Base-by-base conservation (phyloP, 2,888 invertebrate genomes). In the Miltochrista miniata region DNA sequence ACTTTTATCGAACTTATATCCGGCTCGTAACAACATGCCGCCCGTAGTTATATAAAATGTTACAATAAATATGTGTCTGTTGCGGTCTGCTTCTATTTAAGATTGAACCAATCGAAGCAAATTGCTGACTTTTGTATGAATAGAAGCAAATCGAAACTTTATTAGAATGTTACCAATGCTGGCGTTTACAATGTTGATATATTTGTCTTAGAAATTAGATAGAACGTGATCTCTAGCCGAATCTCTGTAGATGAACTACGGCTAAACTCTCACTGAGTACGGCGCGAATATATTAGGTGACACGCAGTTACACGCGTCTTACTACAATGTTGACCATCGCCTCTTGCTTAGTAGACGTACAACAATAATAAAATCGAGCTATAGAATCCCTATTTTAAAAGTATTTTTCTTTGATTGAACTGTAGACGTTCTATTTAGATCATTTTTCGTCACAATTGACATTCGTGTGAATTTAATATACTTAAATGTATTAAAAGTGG, bases 381-480 rank as follows among this genome's bases (percentile, higher is more conserved):
- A 54, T 61, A 64, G 52, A 49, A 14, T 24, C 34, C 18, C 35
- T 57, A 37, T 55, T 50, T 39, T 45, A 31, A 44, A 46, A 31
- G 48, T 35, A 61, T 15, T 66, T 54, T 66, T 54, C 31, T 33
- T 24, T 24, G 2, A 24, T 24, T 24, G 43, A 48, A 51, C 15
- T 51, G 59, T 67, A 64, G 56, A 52, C 15, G 48, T 34, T 49
- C 18, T 41, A 56, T 43, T 56, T 68, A 57, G 58, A 64, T 47
- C n/a, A 40, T 48, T 60, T 64, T 53, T 56, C 49, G 61, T 60
- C 49, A 53, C 64, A 43, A 47, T n/a, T 59, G 41, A 50, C 54
- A 72, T 70, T 76, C 73, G 71, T 78, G 76, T 81, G 74, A 74
- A 61, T 72, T 76, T 72, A 76, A 64, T 70, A 76, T 77, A 30